Conservation (phyloP, 1,140 invertebrate species). For the Tigriopus japonicus region DNA sequence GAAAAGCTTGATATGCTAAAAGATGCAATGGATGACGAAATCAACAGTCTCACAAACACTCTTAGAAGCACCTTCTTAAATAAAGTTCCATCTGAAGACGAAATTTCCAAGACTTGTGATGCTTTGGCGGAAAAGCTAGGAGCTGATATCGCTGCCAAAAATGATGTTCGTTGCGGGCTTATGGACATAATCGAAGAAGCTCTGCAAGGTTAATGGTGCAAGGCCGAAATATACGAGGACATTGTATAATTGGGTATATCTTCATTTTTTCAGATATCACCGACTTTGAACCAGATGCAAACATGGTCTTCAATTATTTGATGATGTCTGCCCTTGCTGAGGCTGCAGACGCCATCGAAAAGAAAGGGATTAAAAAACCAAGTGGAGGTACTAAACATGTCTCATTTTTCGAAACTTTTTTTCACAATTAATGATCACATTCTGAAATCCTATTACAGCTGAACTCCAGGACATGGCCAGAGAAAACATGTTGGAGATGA, state of each 20-base stretch:
- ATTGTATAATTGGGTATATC: too few relatives aligned
- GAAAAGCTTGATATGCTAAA: slow-evolving; percentile 6
- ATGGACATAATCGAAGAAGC: slow-evolving; percentile 12
- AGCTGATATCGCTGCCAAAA: not conserved
- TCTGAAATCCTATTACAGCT: not conserved
- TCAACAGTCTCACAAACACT: not conserved
- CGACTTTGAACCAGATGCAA: slow-evolving; percentile 4
- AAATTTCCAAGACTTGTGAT: not conserved
- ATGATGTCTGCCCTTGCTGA: slow-evolving; percentile 7
- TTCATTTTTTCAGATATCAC: slow-evolving; percentile 4
- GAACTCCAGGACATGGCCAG: not conserved
- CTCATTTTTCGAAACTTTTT: not conserved
- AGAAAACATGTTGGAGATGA: slow-evolving; percentile 1
- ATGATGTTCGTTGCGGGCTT: not conserved
- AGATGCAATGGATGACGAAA: slow-evolving; percentile 10
- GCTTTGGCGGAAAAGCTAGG: not conserved
- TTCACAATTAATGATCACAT: not conserved
- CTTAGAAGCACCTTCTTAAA: slow-evolving; percentile 4
- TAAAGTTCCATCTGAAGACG: slow-evolving; percentile 1
- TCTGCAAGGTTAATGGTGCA: too few relatives aligned
- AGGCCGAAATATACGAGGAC: too few relatives aligned
- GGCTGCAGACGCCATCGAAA: not conserved
- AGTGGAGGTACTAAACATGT: not conserved
- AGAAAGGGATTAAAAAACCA: not conserved
- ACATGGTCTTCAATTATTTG: slow-evolving; percentile 12